These are phyloP conservation scores for Galaxea fascicularis DNA, from an alignment of 92 coral and sea anemone genomes.

Conservation along the genomic window DNA sequence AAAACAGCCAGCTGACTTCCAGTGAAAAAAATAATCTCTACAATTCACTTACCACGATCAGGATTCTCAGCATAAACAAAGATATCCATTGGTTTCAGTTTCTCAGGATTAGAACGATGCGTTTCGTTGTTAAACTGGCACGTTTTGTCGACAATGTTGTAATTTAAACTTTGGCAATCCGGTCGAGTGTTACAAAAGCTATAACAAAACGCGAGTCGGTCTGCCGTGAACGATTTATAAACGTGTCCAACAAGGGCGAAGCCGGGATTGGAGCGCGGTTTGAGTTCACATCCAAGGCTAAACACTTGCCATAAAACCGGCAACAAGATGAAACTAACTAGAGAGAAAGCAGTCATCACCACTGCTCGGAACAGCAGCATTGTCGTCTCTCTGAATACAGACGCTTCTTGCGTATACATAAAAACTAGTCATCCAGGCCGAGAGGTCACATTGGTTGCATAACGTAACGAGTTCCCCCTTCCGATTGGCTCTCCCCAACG, in stretches of 20 bases:
- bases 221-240: background rate
- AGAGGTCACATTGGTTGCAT: background rate
- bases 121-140: conserved; percentile 18
- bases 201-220: background rate
- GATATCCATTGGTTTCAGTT: background rate
- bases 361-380: background rate
- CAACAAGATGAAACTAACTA: background rate
- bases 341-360: background rate
- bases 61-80: conserved; percentile 12
- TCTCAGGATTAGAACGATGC: background rate
- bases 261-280: background rate
- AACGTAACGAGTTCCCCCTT: background rate
- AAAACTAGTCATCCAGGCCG: background rate
- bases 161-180: conserved; percentile 13
- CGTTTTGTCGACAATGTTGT: conserved; percentile 12
- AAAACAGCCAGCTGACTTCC: no score
- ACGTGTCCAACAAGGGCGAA: conserved; percentile 10
- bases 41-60: background rate
- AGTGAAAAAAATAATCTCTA: background rate
- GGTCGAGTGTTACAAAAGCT: background rate
- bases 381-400: background rate
- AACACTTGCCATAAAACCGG: background rate
- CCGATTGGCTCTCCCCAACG: background rate
- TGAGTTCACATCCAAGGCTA: background rate
- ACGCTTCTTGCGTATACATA: background rate